Conservation (phyloP, 1,140 invertebrate genomes). For the Yoshiicerus persimilis region DNA sequence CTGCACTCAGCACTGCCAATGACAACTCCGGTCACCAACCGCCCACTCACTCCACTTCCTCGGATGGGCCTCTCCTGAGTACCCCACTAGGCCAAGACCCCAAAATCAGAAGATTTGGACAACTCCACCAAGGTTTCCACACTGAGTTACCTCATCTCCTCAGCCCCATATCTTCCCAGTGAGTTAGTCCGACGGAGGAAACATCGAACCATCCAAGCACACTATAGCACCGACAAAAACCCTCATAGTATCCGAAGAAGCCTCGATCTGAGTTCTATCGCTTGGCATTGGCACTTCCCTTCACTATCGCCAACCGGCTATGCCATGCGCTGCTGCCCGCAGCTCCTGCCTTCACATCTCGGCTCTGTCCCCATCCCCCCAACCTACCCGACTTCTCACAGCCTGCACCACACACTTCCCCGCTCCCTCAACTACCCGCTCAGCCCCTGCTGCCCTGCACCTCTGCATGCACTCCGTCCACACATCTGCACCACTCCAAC, state of each 20-base stretch:
- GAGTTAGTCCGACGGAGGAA: background rate
- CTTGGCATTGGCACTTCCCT: background rate
- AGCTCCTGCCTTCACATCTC: background rate
- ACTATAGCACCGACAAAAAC: background rate
- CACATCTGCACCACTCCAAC: background rate
- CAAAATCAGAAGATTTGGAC: background rate
- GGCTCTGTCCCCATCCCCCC: background rate
- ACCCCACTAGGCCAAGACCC: background rate
- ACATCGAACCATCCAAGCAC: background rate
- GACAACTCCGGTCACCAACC: too few species aligned
- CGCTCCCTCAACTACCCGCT: background rate
- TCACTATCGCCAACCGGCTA: background rate
- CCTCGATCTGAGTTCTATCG: background rate
- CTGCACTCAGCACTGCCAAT: too few species aligned
- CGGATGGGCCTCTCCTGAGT: background rate
- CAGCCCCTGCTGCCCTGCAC: background rate
- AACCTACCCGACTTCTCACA: background rate
- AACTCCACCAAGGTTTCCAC: background rate
- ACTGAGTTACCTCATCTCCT: background rate
- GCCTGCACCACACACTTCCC: background rate
- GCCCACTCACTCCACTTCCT: too few species aligned
- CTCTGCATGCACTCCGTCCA: background rate
- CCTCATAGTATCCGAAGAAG: background rate
- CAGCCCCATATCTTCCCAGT: background rate
- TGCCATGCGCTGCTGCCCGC: conserved; percentile 4